A percentile compares a stretch with the other conserved stretches of the same genome.
Evolutionary conservation across 2,888 invertebrate genomes (phyloP).

Genomic region (Rhagonycha fulva): DNA sequence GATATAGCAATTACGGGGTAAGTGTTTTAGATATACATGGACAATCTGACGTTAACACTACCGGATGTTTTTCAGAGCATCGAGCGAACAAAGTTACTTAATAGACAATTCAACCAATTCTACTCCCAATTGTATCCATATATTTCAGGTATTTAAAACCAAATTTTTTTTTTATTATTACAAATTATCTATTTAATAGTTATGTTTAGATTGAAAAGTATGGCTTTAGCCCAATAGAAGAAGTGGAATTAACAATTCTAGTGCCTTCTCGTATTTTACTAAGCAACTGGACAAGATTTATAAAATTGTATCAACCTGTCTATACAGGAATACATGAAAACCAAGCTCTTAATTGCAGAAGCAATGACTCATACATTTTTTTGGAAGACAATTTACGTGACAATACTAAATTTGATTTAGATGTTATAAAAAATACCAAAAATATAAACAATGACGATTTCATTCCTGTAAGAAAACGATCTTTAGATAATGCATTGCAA

Average conservation of each 20-base stretch:
- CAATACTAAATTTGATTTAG: neutral
- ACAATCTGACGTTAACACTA: too few species aligned
- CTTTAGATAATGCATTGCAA: neutral
- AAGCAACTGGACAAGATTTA: conserved; percentile 29
- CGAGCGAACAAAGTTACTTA: conserved; percentile 49
- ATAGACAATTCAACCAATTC: conserved; percentile 40
- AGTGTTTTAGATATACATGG: conserved; percentile 17
- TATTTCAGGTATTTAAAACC: conserved; percentile 44
- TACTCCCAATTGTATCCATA: conserved; percentile 40
- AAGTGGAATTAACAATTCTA: conserved; percentile 44
- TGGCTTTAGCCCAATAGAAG: conserved; percentile 52
- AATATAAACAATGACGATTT: neutral
- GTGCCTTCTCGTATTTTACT: conserved; percentile 44
- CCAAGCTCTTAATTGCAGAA: conserved; percentile 41
- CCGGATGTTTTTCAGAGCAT: conserved; percentile 51
- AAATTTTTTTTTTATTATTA: neutral
- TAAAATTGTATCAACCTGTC: conserved; percentile 36
- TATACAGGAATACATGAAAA: conserved; percentile 38
- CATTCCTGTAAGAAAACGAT: neutral
- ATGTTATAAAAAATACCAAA: neutral
- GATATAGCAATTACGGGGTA: conserved; percentile 53
- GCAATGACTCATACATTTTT: conserved; percentile 35
- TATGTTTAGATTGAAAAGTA: conserved; percentile 45
- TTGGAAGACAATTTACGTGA: conserved; percentile 18
- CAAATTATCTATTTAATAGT: neutral